Base-by-base conservation (phyloP, 2,113 vertebrate species). In the Notechis scutatus region DNA sequence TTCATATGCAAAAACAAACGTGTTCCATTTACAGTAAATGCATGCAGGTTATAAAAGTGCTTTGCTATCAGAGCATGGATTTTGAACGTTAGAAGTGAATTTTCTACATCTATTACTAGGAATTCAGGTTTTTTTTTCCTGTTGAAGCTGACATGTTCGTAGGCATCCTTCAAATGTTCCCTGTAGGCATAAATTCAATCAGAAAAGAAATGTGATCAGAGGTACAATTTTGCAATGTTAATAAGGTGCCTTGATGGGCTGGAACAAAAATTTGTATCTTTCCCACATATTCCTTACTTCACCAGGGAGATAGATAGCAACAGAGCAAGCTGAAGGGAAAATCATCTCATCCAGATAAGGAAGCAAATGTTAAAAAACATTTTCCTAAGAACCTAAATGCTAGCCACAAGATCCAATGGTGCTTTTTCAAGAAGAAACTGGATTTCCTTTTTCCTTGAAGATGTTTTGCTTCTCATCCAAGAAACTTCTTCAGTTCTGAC, bases 1-100 rank as follows among this genome's bases (percentile, higher is more conserved):
- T 94, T 95, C 90, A 74, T 93, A 57, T 93, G 59, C 94, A 52
- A 92, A 87, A 94, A 89, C 26, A 52, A 91, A 95, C 93, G 94
- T 88, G 86, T 95, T 95, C 56, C 12, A 8, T 56, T 56, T 56
- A 56, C 9, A 86, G 26, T 29, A 91, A 87, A 42, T 61, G 26
- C 8, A 47, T 1, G 10, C 9, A 61, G 87, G 2, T 7, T 26
- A 87, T 87, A 59, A 91, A 91, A 87, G 18, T 20, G n/a, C 12
- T 18, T 87, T 59, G 57, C 69, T 91, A 50, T 61, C 55, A 91
- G 90, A 18, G 24, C 26, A 18, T 85, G 52, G 90, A 91, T 85
- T 57, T 45, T 29, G 15, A 42, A 20, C 14, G 14, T 18, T 18
- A 39, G 52, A 24, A 85, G 74, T 85, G 52, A 39, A 85, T 56